A percentile compares a stretch with the other conserved stretches of the same genome.
These are phyloP conservation scores for Sebastes nivosus DNA, from an alignment of 2,797 vertebrate species.

Conservation along the genomic window DNA sequence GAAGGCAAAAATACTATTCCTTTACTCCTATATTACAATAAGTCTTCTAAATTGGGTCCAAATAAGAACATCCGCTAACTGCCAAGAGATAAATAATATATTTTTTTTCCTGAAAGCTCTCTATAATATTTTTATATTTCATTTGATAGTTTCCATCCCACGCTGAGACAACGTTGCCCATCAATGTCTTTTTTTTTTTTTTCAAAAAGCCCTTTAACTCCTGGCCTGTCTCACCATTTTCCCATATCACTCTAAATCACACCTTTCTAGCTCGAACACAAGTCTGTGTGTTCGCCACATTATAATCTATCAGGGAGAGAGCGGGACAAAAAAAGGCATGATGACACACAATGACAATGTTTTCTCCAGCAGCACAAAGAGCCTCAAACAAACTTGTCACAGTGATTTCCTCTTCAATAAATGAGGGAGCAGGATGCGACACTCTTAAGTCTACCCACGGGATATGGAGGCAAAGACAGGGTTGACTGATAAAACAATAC, in stretches of 20 bases:
- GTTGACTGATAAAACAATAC: constrained; percentile 74
- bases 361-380: constrained; percentile 68
- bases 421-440: constrained; percentile 52
- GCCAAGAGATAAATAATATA: not conserved
- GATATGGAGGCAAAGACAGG: constrained; percentile 65
- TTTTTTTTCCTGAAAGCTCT: constrained; percentile 3
- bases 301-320: constrained; percentile 57
- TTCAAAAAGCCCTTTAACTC: constrained; percentile 11
- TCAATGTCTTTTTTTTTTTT: not conserved
- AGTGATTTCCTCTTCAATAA: constrained; percentile 72
- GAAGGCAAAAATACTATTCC: not conserved
- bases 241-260: constrained; percentile 18
- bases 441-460: constrained; percentile 61
- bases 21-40: not conserved
- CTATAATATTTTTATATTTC: not conserved
- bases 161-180: constrained; percentile 14
- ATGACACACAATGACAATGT: constrained; percentile 69
- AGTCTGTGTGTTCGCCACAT: constrained; percentile 50
- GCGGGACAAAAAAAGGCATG: constrained; percentile 20
- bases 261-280: constrained; percentile 28
- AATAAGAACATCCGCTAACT: not conserved
- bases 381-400: constrained; percentile 72
- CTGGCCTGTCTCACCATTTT: constrained; percentile 17
- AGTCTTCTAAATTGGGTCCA: not conserved
- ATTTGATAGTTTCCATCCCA: constrained; percentile 25